These are phyloP conservation scores for Papilio polytes DNA, from an alignment of 1,140 invertebrate species.

Conservation along the genomic window DNA sequence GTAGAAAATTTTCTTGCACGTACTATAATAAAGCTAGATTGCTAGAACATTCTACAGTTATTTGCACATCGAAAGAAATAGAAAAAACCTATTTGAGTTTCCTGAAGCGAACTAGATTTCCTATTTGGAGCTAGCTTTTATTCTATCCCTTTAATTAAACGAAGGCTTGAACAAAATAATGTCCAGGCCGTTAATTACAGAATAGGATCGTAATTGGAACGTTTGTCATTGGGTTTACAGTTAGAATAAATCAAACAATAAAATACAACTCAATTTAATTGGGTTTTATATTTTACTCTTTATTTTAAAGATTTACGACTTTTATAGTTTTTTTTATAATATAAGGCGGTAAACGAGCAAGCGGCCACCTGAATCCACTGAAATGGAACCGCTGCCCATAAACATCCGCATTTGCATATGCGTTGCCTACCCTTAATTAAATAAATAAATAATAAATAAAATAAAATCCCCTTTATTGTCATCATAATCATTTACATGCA, in stretches of 20 bases:
- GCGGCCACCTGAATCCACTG: too few relatives aligned
- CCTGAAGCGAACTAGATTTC: neutral
- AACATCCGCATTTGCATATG: too few relatives aligned
- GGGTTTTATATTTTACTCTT: neutral
- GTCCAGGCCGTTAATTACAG: conserved; percentile 31
- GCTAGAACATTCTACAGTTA: neutral
- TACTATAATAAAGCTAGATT: neutral
- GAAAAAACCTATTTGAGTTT: conserved; percentile 3
- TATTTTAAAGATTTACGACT: neutral
- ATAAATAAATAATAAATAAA: too few relatives aligned
- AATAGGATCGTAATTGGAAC: conserved; percentile 28
- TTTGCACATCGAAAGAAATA: conserved; percentile 15
- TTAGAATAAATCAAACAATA: conserved; percentile 18
- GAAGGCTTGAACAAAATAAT: neutral
- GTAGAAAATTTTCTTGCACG: neutral
- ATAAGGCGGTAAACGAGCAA: too few relatives aligned
- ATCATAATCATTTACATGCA: too few relatives aligned
- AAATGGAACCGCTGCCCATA: too few relatives aligned
- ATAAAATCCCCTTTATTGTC: too few relatives aligned
- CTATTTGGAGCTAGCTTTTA: neutral
- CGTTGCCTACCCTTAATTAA: too few relatives aligned
- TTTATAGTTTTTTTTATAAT: too few relatives aligned
- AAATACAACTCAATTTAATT: neutral
- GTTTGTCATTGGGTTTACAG: neutral
- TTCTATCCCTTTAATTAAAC: conserved; percentile 31